phyloP scores from a whole-genome alignment of 2,888 invertebrate species.

The Apodemia duryi region DNA sequence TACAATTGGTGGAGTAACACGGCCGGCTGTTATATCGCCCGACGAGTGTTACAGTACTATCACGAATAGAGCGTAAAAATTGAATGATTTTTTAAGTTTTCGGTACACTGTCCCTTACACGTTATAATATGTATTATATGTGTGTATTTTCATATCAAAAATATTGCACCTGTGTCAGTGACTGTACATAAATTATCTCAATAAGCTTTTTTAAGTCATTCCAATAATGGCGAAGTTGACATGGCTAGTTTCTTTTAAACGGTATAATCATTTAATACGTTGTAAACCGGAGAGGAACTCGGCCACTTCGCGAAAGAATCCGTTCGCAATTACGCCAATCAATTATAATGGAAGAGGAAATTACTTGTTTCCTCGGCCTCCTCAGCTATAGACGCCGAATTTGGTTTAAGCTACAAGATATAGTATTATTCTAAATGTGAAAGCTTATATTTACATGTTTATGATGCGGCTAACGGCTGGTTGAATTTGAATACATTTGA shows the following conservation, averaged over 20 bases:
- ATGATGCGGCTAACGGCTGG: too few relatives aligned
- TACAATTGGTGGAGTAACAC: too few relatives aligned
- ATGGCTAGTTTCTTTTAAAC: constrained; percentile 14
- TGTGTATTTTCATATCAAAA: too few relatives aligned
- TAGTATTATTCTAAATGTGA: not conserved
- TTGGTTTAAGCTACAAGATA: constrained; percentile 4
- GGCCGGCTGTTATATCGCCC: too few relatives aligned
- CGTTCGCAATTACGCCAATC: constrained; percentile 72
- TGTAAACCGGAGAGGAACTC: constrained; percentile 25
- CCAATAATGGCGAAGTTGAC: constrained; percentile 14
- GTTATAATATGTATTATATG: too few relatives aligned
- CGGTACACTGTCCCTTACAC: too few relatives aligned
- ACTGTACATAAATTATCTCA: constrained; percentile 10
- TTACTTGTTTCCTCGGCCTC: constrained; percentile 68
- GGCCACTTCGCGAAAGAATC: constrained; percentile 62
- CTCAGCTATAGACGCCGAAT: constrained; percentile 42
- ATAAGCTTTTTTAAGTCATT: constrained; percentile 14
- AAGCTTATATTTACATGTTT: too few relatives aligned
- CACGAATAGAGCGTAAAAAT: too few relatives aligned
- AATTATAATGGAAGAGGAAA: constrained; percentile 75
- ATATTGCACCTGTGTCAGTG: not conserved
- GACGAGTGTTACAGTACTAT: too few relatives aligned
- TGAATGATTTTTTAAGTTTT: too few relatives aligned
- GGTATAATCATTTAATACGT: constrained; percentile 22
- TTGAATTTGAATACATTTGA: too few relatives aligned